Conservation (phyloP, 2,888 invertebrate genomes). For the Tenthredo notha region DNA sequence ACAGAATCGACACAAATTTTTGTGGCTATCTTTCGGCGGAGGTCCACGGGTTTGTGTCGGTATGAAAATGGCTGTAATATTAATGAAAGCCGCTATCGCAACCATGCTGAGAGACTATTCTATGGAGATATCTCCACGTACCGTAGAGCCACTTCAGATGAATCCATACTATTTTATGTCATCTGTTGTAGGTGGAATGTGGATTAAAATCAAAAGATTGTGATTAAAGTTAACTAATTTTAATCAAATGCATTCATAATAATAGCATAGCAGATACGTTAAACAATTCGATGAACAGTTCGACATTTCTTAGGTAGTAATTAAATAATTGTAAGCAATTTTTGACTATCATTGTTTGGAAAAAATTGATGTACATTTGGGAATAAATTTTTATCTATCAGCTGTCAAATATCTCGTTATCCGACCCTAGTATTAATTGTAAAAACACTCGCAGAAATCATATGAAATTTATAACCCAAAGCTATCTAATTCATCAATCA, state of each 20-base stretch:
- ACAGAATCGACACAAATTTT: conserved; percentile 60
- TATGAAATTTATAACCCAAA: too few relatives aligned
- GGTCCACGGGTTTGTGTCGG: conserved; percentile 71
- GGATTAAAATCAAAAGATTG: conserved; percentile 50
- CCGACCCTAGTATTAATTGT: neutral
- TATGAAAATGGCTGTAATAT: neutral
- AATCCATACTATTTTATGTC: conserved; percentile 56
- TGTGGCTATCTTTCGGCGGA: conserved; percentile 68
- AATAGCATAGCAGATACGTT: neutral
- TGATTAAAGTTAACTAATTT: neutral
- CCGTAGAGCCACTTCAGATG: conserved; percentile 60
- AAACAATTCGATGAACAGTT: too few relatives aligned
- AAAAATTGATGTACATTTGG: neutral
- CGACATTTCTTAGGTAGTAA: neutral
- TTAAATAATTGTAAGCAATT: neutral
- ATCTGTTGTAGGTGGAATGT: conserved; percentile 54
- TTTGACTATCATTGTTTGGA: neutral
- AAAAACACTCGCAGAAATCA: neutral
- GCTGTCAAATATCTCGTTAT: too few relatives aligned
- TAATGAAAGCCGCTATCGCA: neutral
- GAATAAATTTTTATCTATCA: neutral
- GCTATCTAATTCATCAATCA: too few relatives aligned
- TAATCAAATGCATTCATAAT: neutral
- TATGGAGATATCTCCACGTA: conserved; percentile 63
- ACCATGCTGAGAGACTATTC: conserved; percentile 22